These are phyloP conservation scores for Psettodes erumei DNA, from an alignment of 2,113 vertebrate genomes.

Conservation along the genomic window DNA sequence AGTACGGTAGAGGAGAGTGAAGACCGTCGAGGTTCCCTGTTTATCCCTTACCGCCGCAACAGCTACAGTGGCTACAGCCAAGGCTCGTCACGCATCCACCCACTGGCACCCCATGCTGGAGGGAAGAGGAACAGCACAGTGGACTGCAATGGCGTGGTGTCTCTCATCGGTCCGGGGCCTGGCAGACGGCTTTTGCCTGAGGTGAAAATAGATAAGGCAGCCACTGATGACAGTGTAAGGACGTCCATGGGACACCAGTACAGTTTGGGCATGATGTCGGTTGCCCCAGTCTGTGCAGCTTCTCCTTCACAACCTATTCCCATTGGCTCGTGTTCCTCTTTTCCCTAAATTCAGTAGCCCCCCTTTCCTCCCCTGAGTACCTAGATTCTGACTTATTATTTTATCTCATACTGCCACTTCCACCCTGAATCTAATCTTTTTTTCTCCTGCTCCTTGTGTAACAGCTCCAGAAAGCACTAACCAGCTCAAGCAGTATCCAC, in stretches of 20 bases:
- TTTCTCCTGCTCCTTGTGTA: slow-evolving; percentile 25
- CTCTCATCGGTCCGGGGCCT: slow-evolving; percentile 92
- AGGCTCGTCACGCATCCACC: slow-evolving; percentile 93
- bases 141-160: slow-evolving; percentile 98
- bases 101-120: slow-evolving; percentile 87
- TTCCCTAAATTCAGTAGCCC: slow-evolving; percentile 36
- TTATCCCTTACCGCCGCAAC: slow-evolving; percentile 93
- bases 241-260: slow-evolving; percentile 83
- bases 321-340: slow-evolving; percentile 61
- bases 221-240: slow-evolving; percentile 90
- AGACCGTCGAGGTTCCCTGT: slow-evolving; percentile 94
- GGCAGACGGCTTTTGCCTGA: slow-evolving; percentile 96
- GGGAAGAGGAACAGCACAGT: slow-evolving; percentile 98
- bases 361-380: slow-evolving; percentile 35
- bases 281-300: slow-evolving; percentile 72
- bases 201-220: slow-evolving; percentile 97
- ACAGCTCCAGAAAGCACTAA: slow-evolving; percentile 43
- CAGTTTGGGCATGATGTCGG: slow-evolving; percentile 88
- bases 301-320: slow-evolving; percentile 65
- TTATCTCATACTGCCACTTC: slow-evolving; percentile 22
- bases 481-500: slow-evolving; percentile 34
- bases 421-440: slow-evolving; percentile 18
- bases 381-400: slow-evolving; percentile 38
- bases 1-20: slow-evolving; percentile 98
- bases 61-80: slow-evolving; percentile 98